These are phyloP conservation scores for Agrochola macilenta DNA, from an alignment of 2,888 invertebrate genomes.

Conservation along the genomic window DNA sequence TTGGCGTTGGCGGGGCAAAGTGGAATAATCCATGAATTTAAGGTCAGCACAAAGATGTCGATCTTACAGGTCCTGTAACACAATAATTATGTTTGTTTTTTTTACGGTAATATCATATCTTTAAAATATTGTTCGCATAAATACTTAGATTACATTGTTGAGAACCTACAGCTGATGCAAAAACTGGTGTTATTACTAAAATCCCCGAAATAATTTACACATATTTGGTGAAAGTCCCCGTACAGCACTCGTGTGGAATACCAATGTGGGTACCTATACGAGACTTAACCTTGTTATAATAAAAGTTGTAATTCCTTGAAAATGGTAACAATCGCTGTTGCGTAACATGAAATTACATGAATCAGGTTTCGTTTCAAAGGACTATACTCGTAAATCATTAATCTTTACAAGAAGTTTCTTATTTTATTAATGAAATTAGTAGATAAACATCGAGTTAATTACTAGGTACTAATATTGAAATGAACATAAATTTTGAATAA, in stretches of 20 bases:
- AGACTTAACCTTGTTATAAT: conserved; percentile 55
- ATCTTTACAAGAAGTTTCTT: neutral
- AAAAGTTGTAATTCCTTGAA: conserved; percentile 66
- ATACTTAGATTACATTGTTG: neutral
- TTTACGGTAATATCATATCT: neutral
- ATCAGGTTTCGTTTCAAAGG: conserved; percentile 45
- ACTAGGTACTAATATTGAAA: neutral
- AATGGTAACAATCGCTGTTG: conserved; percentile 52
- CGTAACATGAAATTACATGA: conserved; percentile 47
- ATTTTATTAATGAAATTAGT: neutral
- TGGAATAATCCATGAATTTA: too few relatives aligned
- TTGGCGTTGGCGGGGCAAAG: too few relatives aligned
- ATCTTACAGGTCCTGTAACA: neutral
- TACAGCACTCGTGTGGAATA: conserved; percentile 33
- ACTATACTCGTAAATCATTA: conserved; percentile 28
- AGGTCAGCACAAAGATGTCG: neutral
- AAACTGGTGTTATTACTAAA: conserved; percentile 28
- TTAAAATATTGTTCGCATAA: neutral
- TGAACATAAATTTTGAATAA: neutral
- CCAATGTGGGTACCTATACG: conserved; percentile 21
- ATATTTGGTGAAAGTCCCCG: conserved; percentile 56
- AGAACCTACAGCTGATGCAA: neutral
- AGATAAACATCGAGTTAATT: neutral
- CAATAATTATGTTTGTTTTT: too few relatives aligned
- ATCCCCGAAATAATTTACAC: conserved; percentile 38